Base-by-base conservation (phyloP, 64 coral and sea anemone species). In the Pocillopora verrucosa region DNA sequence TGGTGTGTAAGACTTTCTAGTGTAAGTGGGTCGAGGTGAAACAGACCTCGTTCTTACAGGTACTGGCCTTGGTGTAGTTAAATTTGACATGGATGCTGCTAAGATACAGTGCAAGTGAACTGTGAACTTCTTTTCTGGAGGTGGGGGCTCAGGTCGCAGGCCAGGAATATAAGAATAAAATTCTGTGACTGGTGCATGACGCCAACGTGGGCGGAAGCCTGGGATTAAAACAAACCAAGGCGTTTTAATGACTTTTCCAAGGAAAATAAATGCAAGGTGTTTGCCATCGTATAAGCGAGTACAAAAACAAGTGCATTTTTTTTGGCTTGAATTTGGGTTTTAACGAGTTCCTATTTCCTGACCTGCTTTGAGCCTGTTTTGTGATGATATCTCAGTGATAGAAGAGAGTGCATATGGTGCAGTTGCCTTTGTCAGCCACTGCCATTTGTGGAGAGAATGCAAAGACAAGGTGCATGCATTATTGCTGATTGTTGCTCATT, bases 91-190 rank as follows among this genome's bases (percentile, higher is more conserved):
- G 80, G 88, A 79, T 70, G 95, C 95, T 22, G 91, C 88, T 83
- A 96, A 85, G 61, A 96, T 88, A 63, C 95, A 96, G 87, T 96
- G 95, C 51, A 96, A 74, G 57, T 97, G 95, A 60, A 90, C 89
- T 22, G 91, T 97, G 77, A 97, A 97, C 78, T 87, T 73, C 90
- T 93, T 97, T 80, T 80, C 67, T 69, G 91, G 89, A 35, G 89
- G 83, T 68, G 88, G 76, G 35, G 88, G 79, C 87, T 90, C 91
- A 83, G 91, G 85, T 70, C 79, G 88, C 95, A 97, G 88, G 92
- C 91, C 91, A 97, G 95, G 95, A 93, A 97, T 91, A 93, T 97
- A 97, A 86, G 92, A 84, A 87, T 63, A 76, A 76, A 83, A 87
- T 70, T 86, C 65, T 85, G 82, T 70, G 20, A 72, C 82, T 56